Conservation (phyloP, 2,113 vertebrate species). For the Pipra filicauda region DNA sequence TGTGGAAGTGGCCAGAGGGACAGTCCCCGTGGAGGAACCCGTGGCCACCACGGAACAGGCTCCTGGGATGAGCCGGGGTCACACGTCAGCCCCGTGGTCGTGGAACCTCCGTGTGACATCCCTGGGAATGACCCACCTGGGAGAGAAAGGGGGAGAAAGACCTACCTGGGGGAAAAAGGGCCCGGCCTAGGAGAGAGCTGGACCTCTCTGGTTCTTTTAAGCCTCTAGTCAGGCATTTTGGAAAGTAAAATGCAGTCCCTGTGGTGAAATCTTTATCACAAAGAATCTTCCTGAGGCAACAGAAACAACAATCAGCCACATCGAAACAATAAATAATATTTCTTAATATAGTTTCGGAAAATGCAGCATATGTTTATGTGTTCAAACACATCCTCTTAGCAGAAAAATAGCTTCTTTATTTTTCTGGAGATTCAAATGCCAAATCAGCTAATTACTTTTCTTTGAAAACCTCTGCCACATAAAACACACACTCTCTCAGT, state of each 20-base stretch:
- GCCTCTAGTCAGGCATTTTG: background rate
- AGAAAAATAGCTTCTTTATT: constrained; percentile 50
- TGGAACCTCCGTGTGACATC: background rate
- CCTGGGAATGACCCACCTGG: background rate
- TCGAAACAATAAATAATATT: background rate
- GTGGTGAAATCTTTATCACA: background rate
- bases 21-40: background rate
- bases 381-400: constrained; percentile 29
- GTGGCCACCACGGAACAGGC: too few relatives aligned
- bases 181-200: background rate
- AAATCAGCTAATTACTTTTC: constrained; percentile 60
- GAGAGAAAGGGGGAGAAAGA: background rate
- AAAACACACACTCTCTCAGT: background rate
- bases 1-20: fast-evolving
- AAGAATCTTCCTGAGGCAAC: background rate
- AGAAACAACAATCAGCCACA: background rate
- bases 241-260: background rate
- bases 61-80: background rate
- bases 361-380: background rate
- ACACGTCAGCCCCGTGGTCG: background rate
- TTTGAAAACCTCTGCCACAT: constrained; percentile 54
- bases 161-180: background rate
- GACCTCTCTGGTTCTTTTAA: fast-evolving
- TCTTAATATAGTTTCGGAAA: constrained; percentile 1
- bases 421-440: constrained; percentile 63